Conservation (phyloP, 2,888 invertebrate species). For the Luperina testacea region DNA sequence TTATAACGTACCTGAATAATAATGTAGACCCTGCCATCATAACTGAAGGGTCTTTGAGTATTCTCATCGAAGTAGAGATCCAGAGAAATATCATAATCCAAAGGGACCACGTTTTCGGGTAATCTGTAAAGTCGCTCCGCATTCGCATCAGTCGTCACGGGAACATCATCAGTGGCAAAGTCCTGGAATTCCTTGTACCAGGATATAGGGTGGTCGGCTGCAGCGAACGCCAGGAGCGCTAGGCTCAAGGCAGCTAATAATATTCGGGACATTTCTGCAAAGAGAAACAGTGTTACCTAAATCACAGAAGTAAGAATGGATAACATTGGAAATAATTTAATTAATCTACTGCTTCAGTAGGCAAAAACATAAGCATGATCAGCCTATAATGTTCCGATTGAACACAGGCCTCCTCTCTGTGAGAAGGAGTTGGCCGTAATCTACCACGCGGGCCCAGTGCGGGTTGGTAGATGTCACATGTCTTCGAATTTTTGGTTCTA, state of each 20-base stretch:
- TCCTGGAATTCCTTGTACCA: slow-evolving; percentile 79
- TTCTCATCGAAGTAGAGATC: slow-evolving; percentile 83
- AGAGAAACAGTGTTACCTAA: slow-evolving; percentile 24
- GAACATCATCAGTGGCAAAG: slow-evolving; percentile 48
- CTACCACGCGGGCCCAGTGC: background rate
- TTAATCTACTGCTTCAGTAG: background rate
- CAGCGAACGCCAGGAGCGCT: slow-evolving; percentile 69
- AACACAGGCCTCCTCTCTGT: background rate
- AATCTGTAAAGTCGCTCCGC: slow-evolving; percentile 77
- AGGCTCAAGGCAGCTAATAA: slow-evolving; percentile 65
- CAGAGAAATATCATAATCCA: slow-evolving; percentile 83
- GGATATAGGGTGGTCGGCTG: slow-evolving; percentile 76
- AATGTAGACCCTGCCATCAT: slow-evolving; percentile 80
- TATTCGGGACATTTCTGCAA: slow-evolving; percentile 76
- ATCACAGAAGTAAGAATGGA: background rate
- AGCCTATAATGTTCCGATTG: background rate
- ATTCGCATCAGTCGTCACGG: slow-evolving; percentile 68
- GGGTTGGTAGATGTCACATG: background rate
- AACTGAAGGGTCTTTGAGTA: slow-evolving; percentile 79
- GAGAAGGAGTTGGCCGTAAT: background rate
- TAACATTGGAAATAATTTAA: background rate
- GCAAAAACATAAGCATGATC: background rate
- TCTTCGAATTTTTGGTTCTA: background rate
- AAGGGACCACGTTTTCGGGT: slow-evolving; percentile 81
- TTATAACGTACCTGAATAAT: slow-evolving; percentile 77